Evolutionary conservation across 2,888 invertebrate genomes (phyloP).

Genomic region (Nymphalis c-album): DNA sequence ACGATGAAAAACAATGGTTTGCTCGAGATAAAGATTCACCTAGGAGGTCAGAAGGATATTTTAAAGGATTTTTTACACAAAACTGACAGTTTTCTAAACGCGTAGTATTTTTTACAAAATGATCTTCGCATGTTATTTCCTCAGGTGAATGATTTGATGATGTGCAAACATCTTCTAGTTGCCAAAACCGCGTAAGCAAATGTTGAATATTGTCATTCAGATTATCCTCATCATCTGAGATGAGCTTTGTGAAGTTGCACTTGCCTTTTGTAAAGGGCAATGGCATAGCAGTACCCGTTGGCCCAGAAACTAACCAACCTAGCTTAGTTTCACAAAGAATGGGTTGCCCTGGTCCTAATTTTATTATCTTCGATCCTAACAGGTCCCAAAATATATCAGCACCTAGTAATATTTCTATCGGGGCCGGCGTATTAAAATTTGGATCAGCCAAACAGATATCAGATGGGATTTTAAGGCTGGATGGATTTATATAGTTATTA

Average conservation of each 20-base stretch:
- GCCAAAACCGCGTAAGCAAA: neutral
- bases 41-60: conserved; percentile 21
- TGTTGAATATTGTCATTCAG: conserved; percentile 1
- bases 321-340: conserved; percentile 1
- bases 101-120: conserved; percentile 35
- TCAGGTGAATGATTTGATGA: conserved; percentile 30
- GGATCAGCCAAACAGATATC: conserved; percentile 4
- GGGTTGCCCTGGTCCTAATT: conserved; percentile 2
- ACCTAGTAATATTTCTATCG: neutral
- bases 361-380: conserved; percentile 5
- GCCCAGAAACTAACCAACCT: no score
- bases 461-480: conserved; percentile 2
- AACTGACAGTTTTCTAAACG: conserved; percentile 34
- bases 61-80: conserved; percentile 34
- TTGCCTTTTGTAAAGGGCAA: no score
- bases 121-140: conserved; percentile 35
- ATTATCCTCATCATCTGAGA: neutral
- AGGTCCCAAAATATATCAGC: conserved; percentile 10
- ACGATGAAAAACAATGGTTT: conserved; percentile 18
- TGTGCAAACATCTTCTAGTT: neutral
- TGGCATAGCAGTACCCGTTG: no score
- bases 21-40: conserved; percentile 34
- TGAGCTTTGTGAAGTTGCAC: no score
- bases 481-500: conserved; percentile 6
- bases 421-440: conserved; percentile 4